phyloP scores from a whole-genome alignment of 2,113 vertebrate genomes.

The Falco punctatus region DNA sequence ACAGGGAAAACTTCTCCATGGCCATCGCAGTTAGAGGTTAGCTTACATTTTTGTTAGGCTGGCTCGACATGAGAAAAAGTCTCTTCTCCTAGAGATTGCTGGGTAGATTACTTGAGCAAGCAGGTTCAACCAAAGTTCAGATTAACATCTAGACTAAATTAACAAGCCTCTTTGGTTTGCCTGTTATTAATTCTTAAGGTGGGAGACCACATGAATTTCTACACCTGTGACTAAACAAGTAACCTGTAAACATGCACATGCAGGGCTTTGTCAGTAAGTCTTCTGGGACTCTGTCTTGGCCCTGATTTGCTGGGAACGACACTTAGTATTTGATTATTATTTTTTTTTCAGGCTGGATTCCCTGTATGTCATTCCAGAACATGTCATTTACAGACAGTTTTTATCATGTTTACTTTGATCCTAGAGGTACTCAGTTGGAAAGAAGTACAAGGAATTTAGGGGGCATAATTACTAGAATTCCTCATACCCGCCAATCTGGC shows the following conservation, averaged over 20 bases:
- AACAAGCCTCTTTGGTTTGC: not conserved
- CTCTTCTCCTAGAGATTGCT: not conserved
- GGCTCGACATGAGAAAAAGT: not conserved
- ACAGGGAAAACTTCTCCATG: not conserved
- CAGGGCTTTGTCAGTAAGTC: not conserved
- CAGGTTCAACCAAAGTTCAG: constrained; percentile 29
- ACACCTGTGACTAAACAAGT: not conserved
- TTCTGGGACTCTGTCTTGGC: not conserved
- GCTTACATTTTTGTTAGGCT: constrained; percentile 17
- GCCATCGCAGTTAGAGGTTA: not conserved
- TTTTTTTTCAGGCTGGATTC: not conserved
- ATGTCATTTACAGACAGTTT: not conserved
- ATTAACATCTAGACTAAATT: constrained; percentile 43
- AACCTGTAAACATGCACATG: not conserved
- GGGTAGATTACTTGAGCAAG: not conserved
- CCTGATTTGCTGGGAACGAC: not conserved
- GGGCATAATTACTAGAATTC: not conserved
- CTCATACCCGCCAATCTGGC: not conserved
- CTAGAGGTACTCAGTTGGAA: not conserved
- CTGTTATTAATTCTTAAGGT: not conserved
- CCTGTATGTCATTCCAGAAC: not conserved
- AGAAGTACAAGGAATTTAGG: not conserved
- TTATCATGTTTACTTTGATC: not conserved
- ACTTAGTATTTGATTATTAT: not conserved
- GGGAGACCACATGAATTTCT: constrained; percentile 19